These are phyloP conservation scores for Apodemus sylvaticus DNA, from an alignment of 2,113 vertebrate genomes.

Conservation along the genomic window DNA sequence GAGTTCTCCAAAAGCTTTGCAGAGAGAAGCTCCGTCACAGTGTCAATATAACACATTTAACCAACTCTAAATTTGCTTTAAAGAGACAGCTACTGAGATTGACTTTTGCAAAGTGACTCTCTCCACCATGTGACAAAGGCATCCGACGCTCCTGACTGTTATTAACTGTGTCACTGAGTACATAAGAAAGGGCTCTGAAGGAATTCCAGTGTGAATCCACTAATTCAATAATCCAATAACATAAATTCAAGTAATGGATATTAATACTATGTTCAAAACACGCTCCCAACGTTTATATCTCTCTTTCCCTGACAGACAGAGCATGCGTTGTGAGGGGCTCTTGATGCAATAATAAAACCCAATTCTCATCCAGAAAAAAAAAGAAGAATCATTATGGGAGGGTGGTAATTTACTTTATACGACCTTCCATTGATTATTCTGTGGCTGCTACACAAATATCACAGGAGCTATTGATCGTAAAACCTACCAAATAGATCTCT, in stretches of 20 bases:
- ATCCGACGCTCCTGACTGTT: conserved; percentile 53
- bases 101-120: conserved; percentile 79
- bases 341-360: conserved; percentile 93
- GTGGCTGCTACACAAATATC: conserved; percentile 94
- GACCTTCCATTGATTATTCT: conserved; percentile 94
- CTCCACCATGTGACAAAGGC: background rate
- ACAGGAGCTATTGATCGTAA: conserved; percentile 94
- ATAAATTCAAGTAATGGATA: conserved; percentile 85
- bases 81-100: conserved; percentile 79
- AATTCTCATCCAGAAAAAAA: conserved; percentile 91
- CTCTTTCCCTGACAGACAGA: conserved; percentile 63
- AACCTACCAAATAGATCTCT: conserved; percentile 94
- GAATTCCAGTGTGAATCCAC: conserved; percentile 80
- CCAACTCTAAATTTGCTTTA: conserved; percentile 77
- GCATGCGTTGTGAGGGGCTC: conserved; percentile 78
- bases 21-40: conserved; percentile 45
- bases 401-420: conserved; percentile 95
- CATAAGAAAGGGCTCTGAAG: conserved; percentile 77
- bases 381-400: conserved; percentile 93
- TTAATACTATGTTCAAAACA: conserved; percentile 82
- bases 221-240: conserved; percentile 85
- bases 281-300: conserved; percentile 81
- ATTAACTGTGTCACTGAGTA: conserved; percentile 82
- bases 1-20: conserved; percentile 48
- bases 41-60: conserved; percentile 74